These are phyloP conservation scores for Ypsolopha scabrella DNA, from an alignment of 2,888 invertebrate species.

Conservation along the genomic window DNA sequence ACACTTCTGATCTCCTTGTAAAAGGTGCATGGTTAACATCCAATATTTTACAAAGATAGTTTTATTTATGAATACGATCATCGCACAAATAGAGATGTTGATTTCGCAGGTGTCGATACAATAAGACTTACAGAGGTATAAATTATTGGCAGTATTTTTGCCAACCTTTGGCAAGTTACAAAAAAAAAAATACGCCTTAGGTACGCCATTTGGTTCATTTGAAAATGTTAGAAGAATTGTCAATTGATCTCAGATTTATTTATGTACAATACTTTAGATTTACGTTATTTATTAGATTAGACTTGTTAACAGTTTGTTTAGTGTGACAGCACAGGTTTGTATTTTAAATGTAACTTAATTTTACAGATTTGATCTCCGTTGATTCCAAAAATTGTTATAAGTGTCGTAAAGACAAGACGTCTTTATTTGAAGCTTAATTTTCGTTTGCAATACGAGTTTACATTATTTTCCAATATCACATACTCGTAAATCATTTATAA, in stretches of 20 bases:
- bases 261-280: conserved; percentile 51
- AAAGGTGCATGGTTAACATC: too few relatives aligned
- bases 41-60: too few relatives aligned
- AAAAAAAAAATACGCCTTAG: not conserved
- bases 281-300: conserved; percentile 46
- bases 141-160: not conserved
- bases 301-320: conserved; percentile 11
- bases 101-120: not conserved
- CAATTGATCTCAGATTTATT: conserved; percentile 66
- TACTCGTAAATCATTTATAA: too few relatives aligned
- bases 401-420: not conserved
- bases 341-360: conserved; percentile 1
- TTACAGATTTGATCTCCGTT: conserved; percentile 40
- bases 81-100: too few relatives aligned
- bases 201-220: not conserved
- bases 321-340: not conserved
- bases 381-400: conserved; percentile 31
- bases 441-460: too few relatives aligned
- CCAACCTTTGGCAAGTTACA: not conserved
- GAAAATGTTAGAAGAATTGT: conserved; percentile 32
- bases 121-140: not conserved
- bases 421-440: not conserved
- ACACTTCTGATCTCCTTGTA: conserved; percentile 47
- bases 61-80: too few relatives aligned
- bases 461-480: too few relatives aligned